These are phyloP conservation scores for Apocheima hispidaria DNA, from an alignment of 2,888 invertebrate genomes.

Conservation along the genomic window DNA sequence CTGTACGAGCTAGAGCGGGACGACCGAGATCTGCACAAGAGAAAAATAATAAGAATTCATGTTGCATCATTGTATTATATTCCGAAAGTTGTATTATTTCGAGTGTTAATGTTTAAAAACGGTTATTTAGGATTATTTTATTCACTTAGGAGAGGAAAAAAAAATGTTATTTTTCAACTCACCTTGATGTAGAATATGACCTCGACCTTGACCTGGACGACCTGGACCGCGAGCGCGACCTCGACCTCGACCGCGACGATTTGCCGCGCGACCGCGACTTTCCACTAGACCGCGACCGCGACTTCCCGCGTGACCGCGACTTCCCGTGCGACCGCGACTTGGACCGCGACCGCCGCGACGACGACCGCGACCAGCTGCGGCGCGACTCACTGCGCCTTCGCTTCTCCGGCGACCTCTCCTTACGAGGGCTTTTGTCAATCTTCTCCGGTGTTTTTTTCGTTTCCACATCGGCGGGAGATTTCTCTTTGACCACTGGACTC, in stretches of 20 bases:
- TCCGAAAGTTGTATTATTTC: no score
- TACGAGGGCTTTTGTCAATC: constrained; percentile 53
- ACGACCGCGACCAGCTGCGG: constrained; percentile 68
- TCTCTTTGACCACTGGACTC: constrained; percentile 48
- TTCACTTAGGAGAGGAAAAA: no score
- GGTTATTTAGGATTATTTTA: no score
- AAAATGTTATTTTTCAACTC: no score
- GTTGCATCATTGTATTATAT: no score
- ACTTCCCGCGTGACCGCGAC: constrained; percentile 51
- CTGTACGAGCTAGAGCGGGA: constrained; percentile 84
- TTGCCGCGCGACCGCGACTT: constrained; percentile 62
- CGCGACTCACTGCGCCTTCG: constrained; percentile 55
- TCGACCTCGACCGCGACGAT: constrained; percentile 54
- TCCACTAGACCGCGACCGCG: constrained; percentile 53
- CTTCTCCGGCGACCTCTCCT: constrained; percentile 59
- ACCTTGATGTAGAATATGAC: constrained; percentile 83
- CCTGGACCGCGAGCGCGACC: constrained; percentile 49
- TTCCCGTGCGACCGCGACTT: constrained; percentile 59
- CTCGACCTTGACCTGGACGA: constrained; percentile 71
- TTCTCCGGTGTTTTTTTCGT: constrained; percentile 33
- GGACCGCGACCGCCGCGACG: constrained; percentile 60
- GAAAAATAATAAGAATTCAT: no score
- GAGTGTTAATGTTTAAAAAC: no score
- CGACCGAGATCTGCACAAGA: constrained; percentile 67
- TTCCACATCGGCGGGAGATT: constrained; percentile 43